Conservation (phyloP, 2,888 invertebrate species). For the Anarsia innoxiella region DNA sequence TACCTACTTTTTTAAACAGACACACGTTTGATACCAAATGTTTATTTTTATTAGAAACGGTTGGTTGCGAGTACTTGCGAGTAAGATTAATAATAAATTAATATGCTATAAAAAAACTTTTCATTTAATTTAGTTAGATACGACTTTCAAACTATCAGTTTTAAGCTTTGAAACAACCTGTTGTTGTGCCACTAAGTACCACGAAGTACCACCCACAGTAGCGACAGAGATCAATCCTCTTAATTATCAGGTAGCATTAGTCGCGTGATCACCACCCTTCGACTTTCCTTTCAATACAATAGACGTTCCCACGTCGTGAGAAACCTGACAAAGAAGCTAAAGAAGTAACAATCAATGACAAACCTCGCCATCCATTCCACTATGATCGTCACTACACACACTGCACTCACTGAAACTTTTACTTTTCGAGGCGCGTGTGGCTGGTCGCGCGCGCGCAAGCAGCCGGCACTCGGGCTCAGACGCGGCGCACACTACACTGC, state of each 20-base stretch:
- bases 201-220: conserved; percentile 5
- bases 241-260: conserved; percentile 4
- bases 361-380: conserved; percentile 62
- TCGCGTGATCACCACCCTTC: conserved; percentile 7
- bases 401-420: conserved; percentile 47
- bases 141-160: no score
- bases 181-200: conserved; percentile 3
- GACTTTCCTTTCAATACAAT: conserved; percentile 17
- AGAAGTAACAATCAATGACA: conserved; percentile 1
- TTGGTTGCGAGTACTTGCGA: no score
- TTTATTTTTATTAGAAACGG: no score
- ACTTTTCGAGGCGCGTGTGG: conserved; percentile 30
- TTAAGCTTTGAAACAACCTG: conserved; percentile 8
- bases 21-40: no score
- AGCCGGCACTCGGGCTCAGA: conserved; percentile 18
- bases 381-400: conserved; percentile 40
- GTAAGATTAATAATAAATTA: no score
- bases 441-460: conserved; percentile 19
- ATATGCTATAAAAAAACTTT: no score
- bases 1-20: no score
- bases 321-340: conserved; percentile 14
- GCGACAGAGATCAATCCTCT: background rate
- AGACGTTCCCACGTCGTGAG: conserved; percentile 11
- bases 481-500: conserved; percentile 21
- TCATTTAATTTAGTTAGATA: no score